A percentile compares a stretch with the other conserved stretches of the same genome.
phyloP scores from a whole-genome alignment of 1,140 invertebrate species.

The Ips typographus region DNA sequence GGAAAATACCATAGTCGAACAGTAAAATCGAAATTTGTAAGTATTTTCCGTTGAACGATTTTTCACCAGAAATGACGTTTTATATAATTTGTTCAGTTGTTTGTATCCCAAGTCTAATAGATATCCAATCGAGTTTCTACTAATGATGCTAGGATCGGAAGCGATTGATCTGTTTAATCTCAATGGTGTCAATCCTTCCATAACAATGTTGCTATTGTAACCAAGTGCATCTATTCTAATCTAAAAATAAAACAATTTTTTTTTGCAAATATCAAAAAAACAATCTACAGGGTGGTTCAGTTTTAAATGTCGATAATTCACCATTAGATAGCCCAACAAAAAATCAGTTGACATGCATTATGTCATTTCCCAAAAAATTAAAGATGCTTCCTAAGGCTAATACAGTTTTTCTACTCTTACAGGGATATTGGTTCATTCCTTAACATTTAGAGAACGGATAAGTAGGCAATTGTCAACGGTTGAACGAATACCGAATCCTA shows the following conservation, averaged over 20 bases:
- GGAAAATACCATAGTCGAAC: conserved; percentile 39
- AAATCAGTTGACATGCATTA: too few species aligned
- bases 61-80: conserved; percentile 40
- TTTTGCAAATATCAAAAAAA: too few species aligned
- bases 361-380: too few species aligned
- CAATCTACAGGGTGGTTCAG: too few species aligned
- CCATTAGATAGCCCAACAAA: too few species aligned
- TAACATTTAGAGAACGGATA: too few species aligned
- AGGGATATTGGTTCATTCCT: too few species aligned
- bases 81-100: conserved; percentile 38
- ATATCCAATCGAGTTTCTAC: conserved; percentile 24
- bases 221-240: conserved; percentile 32
- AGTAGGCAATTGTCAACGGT: too few species aligned
- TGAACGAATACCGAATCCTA: too few species aligned
- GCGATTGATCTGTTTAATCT: not conserved
- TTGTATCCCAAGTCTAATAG: conserved; percentile 41
- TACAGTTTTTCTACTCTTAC: too few species aligned
- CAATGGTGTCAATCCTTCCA: conserved; percentile 28
- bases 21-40: conserved; percentile 45
- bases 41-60: conserved; percentile 37
- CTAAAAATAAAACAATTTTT: conserved; percentile 27
- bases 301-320: too few species aligned
- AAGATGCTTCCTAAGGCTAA: too few species aligned
- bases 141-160: not conserved
- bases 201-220: conserved; percentile 36